These are phyloP conservation scores for Polia nebulosa DNA, from an alignment of 2,888 invertebrate genomes.

Conservation along the genomic window DNA sequence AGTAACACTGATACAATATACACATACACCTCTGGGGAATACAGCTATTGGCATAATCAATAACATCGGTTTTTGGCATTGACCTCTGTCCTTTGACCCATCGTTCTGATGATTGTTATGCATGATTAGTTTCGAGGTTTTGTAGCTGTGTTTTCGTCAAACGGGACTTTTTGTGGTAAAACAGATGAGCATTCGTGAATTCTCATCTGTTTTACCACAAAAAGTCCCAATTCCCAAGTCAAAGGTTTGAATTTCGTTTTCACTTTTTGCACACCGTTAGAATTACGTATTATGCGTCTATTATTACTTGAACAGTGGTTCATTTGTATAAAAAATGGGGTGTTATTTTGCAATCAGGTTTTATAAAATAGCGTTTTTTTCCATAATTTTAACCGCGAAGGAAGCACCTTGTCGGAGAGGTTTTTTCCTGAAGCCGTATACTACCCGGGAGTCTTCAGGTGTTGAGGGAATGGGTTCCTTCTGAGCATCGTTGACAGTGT, in stretches of 20 bases:
- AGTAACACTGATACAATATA: conserved; percentile 13
- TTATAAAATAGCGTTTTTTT: background rate
- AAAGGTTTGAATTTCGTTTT: background rate
- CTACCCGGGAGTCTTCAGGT: background rate
- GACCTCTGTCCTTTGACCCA: conserved; percentile 10
- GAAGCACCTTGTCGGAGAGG: background rate
- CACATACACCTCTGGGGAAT: conserved; percentile 16
- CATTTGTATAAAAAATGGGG: background rate
- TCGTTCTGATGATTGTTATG: background rate
- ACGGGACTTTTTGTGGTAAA: conserved; percentile 1
- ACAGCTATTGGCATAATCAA: conserved; percentile 19
- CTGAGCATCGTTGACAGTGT: background rate
- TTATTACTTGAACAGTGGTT: background rate
- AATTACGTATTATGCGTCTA: background rate
- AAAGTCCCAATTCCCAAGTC: too few species aligned
- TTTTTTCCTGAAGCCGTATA: background rate
- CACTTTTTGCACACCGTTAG: background rate
- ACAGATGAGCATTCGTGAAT: background rate
- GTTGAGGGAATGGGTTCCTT: background rate
- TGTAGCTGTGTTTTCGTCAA: background rate
- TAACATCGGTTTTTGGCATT: conserved; percentile 12
- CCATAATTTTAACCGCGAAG: background rate
- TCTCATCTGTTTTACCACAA: too few species aligned
- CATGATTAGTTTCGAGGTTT: conserved; percentile 9
- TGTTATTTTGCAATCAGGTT: too few species aligned